Evolutionary conservation across 64 coral and sea anemone genomes (phyloP).

Genomic region (Stichodactyla helianthus): DNA sequence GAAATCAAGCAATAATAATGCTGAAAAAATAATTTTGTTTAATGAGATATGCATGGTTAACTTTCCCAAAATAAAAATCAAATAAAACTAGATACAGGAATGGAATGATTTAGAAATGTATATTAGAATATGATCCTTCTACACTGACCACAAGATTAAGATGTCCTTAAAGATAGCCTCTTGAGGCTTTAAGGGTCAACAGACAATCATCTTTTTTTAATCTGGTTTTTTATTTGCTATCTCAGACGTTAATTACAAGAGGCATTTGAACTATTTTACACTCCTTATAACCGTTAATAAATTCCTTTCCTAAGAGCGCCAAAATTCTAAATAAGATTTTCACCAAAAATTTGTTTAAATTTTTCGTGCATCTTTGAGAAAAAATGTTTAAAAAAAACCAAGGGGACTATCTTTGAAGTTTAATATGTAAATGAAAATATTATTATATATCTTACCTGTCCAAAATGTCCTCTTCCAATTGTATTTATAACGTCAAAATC

Average conservation of each 20-base stretch:
- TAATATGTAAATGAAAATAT: background rate
- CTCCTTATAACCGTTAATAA: background rate
- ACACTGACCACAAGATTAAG: background rate
- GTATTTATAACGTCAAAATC: constrained; percentile 90
- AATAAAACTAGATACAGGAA: background rate
- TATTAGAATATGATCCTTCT: background rate
- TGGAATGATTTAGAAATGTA: background rate
- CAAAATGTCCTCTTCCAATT: constrained; percentile 98
- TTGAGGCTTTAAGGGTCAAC: background rate
- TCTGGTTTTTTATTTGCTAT: constrained; percentile 6
- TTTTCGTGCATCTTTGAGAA: background rate
- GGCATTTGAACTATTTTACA: constrained; percentile 9
- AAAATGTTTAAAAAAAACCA: background rate
- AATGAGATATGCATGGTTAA: background rate
- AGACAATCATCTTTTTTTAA: background rate
- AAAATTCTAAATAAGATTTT: background rate
- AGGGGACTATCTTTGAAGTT: background rate
- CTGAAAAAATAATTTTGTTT: background rate
- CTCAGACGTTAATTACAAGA: constrained; percentile 10
- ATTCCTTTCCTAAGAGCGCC: constrained; percentile 1
- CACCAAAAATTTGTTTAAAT: background rate
- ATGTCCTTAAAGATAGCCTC: background rate
- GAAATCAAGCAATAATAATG: no score
- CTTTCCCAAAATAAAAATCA: background rate
- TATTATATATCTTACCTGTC: constrained; percentile 57